Conservation (phyloP, 35 echinoderm and acorn worm genomes). For the Eucidaris tribuloides region DNA sequence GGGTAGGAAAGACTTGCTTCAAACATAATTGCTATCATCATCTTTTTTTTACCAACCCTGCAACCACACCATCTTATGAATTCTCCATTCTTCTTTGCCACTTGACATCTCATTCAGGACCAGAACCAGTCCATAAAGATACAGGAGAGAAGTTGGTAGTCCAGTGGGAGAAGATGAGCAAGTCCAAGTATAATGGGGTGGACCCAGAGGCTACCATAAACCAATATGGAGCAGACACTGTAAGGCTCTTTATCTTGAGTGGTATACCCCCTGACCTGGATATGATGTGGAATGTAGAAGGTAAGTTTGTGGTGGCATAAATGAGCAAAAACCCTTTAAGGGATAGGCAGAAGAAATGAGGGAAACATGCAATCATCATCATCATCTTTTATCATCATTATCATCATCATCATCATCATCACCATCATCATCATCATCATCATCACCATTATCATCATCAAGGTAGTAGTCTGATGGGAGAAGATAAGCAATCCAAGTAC, state of each 20-base stretch:
- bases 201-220: slow-evolving; percentile 70
- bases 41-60: no score
- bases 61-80: no score
- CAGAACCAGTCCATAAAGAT: slow-evolving; percentile 57
- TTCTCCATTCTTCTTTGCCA: no score
- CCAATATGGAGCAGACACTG: slow-evolving; percentile 79
- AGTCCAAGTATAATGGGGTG: slow-evolving; percentile 97
- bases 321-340: not conserved
- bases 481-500: slow-evolving; percentile 99
- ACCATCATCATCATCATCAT: no score
- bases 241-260: slow-evolving; percentile 66
- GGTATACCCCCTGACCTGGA: not conserved
- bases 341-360: no score
- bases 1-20: no score
- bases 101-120: slow-evolving; percentile 47
- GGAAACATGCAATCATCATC: no score
- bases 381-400: no score
- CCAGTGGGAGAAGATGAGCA: slow-evolving; percentile 99
- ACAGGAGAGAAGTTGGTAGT: slow-evolving; percentile 59
- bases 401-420: no score
- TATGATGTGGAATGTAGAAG: not conserved
- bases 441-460: no score
- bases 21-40: no score
- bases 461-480: slow-evolving; percentile 76
- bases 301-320: not conserved